Base-by-base conservation (phyloP, 1,140 invertebrate genomes). In the Sycophila sp. region DNA sequence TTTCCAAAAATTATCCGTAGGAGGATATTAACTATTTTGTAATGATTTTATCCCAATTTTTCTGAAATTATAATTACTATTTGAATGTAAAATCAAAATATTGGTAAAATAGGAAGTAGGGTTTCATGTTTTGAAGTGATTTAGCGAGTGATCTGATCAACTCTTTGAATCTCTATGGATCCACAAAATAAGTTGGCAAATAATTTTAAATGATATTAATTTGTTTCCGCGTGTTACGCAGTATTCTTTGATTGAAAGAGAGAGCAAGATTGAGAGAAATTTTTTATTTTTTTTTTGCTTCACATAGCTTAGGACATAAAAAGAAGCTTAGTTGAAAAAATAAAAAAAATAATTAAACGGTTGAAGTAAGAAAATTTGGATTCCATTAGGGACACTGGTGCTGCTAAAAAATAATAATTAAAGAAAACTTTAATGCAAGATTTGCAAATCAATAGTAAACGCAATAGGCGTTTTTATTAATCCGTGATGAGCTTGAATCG, bases 101-200 rank as follows among this genome's bases (percentile, higher is more conserved):
- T 47, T 56, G 8, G 34, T 19, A 15, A 26, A 28, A 45, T 56
- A 2, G 11, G 6, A 40, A 7, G 24, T 65, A 45, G 36, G 30
- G 30, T 1, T 26, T 53, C 28, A 24, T n/a, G 22, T 38, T 28
- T 10, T 26, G 13, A 38, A 64, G 42, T 40, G n/a, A 66, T 45
- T 59, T 32, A 58, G 49, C 32, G 40, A 55, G 40, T 28, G 70
- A 47, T 26, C 30, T 60, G 30, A 42, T 63, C 32, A 42, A 67
- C 45, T 38, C 38, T 65, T 75, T 69, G 68, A 77, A 80, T 77
- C 74, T 75, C 75, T 74, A 74, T 78, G 73, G 71, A 80, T 77
- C 77, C 71, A 55, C 69, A 76, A 56, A 73, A 71, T 75, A 75
- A 73, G 60, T 76, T 77, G 51, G 56, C 53, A 67, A 58, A 76